phyloP scores from a whole-genome alignment of 2,797 vertebrate genomes.

The Artibeus jamaicensis region DNA sequence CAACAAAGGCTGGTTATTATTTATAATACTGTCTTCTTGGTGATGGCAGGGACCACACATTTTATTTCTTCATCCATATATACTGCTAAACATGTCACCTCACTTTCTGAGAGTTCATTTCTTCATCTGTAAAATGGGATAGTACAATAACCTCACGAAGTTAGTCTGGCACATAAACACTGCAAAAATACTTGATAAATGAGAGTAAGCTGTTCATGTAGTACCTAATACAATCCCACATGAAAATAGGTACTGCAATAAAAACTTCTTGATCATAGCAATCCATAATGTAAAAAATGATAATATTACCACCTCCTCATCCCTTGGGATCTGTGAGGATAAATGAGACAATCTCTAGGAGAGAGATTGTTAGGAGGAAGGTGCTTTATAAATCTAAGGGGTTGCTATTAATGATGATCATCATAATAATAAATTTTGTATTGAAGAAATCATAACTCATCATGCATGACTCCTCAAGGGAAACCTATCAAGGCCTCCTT shows the following conservation, averaged over 20 bases:
- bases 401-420: constrained; percentile 27
- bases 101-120: constrained; percentile 5
- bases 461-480: not conserved
- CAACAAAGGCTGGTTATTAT: not conserved
- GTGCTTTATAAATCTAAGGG: constrained; percentile 51
- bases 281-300: constrained; percentile 45
- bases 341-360: constrained; percentile 42
- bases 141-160: not conserved
- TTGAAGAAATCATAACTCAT: constrained; percentile 46
- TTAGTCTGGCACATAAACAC: not conserved
- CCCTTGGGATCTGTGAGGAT: not conserved
- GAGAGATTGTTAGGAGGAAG: constrained; percentile 31
- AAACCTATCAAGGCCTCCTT: constrained; percentile 10
- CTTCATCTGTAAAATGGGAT: not conserved
- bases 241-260: constrained; percentile 17
- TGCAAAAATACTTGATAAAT: not conserved
- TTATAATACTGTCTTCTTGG: not conserved
- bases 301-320: not conserved
- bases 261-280: constrained; percentile 33
- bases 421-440: constrained; percentile 12
- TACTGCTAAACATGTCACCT: not conserved
- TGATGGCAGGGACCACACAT: not conserved
- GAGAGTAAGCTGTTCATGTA: not conserved
- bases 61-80: not conserved
- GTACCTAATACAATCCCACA: not conserved